Conservation (phyloP, 53 echinoderm and acorn worm species). For the Apostichopus leukothele region DNA sequence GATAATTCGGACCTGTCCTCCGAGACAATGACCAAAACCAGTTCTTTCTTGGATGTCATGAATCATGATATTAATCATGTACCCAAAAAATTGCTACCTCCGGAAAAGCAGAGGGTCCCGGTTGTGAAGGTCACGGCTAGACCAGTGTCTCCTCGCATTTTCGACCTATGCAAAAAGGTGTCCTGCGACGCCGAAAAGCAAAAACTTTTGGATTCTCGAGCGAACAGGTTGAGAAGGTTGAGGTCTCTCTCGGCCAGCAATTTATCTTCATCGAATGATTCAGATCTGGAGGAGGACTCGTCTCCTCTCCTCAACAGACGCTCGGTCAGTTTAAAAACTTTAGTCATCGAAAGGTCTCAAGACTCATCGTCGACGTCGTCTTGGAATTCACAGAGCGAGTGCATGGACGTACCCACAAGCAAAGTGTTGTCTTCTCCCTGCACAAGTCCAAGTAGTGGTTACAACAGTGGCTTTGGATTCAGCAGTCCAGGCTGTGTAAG, state of each 20-base stretch:
- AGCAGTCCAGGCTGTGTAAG: slow-evolving; percentile 88
- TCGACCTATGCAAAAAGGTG: slow-evolving; percentile 88
- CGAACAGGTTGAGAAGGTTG: slow-evolving; percentile 59
- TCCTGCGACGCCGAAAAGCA: slow-evolving; percentile 40
- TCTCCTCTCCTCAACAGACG: slow-evolving; percentile 59
- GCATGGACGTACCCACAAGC: slow-evolving; percentile 1
- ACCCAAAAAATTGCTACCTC: not conserved
- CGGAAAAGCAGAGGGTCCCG: slow-evolving; percentile 30
- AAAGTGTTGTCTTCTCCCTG: slow-evolving; percentile 28
- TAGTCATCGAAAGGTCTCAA: slow-evolving; percentile 19
- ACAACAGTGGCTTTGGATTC: slow-evolving; percentile 87
- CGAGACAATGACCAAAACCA: slow-evolving; percentile 36
- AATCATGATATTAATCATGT: slow-evolving; percentile 2
- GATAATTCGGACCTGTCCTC: slow-evolving; percentile 20
- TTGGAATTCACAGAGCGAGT: slow-evolving; percentile 7
- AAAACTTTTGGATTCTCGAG: slow-evolving; percentile 6
- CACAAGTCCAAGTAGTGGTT: slow-evolving; percentile 92
- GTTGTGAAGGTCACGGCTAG: slow-evolving; percentile 67
- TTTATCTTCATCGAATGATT: slow-evolving; percentile 51
- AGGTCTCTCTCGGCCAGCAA: slow-evolving; percentile 74
- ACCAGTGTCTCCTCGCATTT: slow-evolving; percentile 86
- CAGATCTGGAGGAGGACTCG: slow-evolving; percentile 47
- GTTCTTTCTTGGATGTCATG: slow-evolving; percentile 30
- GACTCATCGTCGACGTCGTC: not conserved
- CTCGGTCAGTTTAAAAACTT: slow-evolving; percentile 68